Evolutionary conservation across 2,113 vertebrate species (phyloP), one percentile per base, ranked within the genome.

Genomic region (Austrofundulus limnaeus): DNA sequence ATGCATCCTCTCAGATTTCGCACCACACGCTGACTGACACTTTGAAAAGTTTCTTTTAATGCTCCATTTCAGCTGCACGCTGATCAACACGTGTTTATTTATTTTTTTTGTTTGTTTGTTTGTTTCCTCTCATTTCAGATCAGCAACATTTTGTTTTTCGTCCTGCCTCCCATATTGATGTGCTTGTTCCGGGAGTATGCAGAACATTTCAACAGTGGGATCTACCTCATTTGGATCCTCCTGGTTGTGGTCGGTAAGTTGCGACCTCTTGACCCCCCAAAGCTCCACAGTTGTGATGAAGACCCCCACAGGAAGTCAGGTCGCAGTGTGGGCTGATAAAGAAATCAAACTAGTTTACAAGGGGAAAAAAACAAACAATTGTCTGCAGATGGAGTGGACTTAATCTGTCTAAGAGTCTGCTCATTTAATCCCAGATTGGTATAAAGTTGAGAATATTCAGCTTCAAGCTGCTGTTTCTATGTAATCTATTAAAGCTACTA

Each of bases 131-230:
- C 85, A 87, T 89, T 91, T 78, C 91, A 98, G 97, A 96, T 98
- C 91, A 99, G 96, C 96, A 99, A 99, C 87, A 7, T 98, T 85
- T 90, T 98, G 85, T 98, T 98, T 94, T 98, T 98, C 87, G 75
- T 99, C 89, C 92, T 98, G 69, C 97, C 97, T 4, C 96, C 96
- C 71, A 97, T 98, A 90, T 94, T 97, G 90, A 98, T 98, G 96
- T 95, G 92, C 85, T 92, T 99, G 78, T 98, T 98, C 74, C 95
- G 93, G 78, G 95, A 98, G 81, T 98, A 98, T 1, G 97, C 97
- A 65, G 90, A 93, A 50, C 97, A 94, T 89, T 99, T 99, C 95
- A 99, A 98, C 95, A 98, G 93, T 53, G 97, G 97, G 80, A 99
- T 99, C 88, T 96, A 99, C 90, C 92, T 98, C 80, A 98, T 98